Percentiles rank a stretch among this genome's conserved stretches.
Evolutionary conservation across 2,797 vertebrate species (phyloP).

Genomic region (Acanthornis magna): DNA sequence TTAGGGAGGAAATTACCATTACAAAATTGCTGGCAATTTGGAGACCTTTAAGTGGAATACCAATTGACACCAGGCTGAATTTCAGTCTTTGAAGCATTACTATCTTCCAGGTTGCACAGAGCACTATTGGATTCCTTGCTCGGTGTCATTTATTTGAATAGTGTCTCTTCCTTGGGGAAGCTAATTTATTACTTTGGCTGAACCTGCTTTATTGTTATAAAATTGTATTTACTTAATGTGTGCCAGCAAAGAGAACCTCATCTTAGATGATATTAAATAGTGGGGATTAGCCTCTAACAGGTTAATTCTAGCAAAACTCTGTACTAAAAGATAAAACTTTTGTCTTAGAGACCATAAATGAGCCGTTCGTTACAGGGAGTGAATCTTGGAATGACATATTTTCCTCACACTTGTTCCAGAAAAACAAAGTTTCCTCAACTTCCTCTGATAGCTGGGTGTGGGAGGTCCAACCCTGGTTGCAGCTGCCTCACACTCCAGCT

Average conservation of each 20-base stretch:
- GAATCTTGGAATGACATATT: background rate
- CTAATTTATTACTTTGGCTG: background rate
- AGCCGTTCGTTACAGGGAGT: background rate
- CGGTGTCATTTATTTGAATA: background rate
- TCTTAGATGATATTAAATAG: background rate
- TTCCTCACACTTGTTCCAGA: background rate
- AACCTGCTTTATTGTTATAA: background rate
- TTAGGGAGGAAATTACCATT: background rate
- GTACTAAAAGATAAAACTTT: background rate
- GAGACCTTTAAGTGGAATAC: background rate
- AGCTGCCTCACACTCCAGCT: no score
- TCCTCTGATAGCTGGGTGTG: background rate
- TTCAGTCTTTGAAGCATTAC: background rate
- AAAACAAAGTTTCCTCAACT: background rate
- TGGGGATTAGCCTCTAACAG: background rate
- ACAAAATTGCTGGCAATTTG: background rate
- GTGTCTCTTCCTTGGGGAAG: background rate
- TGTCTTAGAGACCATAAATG: background rate
- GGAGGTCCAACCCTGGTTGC: no score
- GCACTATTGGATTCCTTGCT: background rate
- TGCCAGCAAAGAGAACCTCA: background rate
- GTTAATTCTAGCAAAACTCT: background rate
- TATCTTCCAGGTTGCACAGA: background rate
- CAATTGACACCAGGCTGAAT: background rate
- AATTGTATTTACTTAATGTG: constrained; percentile 25